Evolutionary conservation across 2,113 vertebrate species (phyloP).

Genomic region (Hymenochirus boettgeri): DNA sequence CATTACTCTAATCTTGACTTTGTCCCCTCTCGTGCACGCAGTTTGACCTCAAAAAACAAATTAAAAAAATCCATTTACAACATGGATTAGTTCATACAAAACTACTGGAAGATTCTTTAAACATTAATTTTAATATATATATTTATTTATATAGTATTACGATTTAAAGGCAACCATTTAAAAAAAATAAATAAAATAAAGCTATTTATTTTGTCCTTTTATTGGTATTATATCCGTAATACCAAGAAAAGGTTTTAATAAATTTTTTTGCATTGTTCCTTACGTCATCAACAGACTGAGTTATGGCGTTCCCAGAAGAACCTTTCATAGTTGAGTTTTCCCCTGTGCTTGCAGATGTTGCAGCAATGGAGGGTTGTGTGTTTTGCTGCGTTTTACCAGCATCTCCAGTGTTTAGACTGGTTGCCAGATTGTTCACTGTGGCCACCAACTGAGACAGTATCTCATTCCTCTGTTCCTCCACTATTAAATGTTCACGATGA

Average conservation of each 20-base stretch:
- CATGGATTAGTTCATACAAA: too few relatives aligned
- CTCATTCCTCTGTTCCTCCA: slow-evolving; percentile 20
- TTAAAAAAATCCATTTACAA: too few relatives aligned
- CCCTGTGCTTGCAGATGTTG: background rate
- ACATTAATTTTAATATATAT: too few relatives aligned
- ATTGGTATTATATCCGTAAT: background rate
- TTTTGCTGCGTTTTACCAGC: background rate
- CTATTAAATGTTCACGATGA: slow-evolving; percentile 7
- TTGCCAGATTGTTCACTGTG: slow-evolving; percentile 15
- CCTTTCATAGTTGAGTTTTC: background rate
- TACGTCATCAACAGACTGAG: background rate
- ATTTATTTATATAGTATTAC: too few relatives aligned
- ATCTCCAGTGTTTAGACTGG: background rate
- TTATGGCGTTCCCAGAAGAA: background rate
- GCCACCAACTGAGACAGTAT: slow-evolving; percentile 25
- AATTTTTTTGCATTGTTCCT: background rate
- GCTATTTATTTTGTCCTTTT: slow-evolving; percentile 8
- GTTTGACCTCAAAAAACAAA: too few relatives aligned
- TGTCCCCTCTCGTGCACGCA: too few relatives aligned
- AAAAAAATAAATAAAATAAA: background rate
- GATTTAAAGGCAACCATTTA: too few relatives aligned
- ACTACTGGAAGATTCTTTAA: too few relatives aligned
- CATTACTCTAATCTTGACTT: too few relatives aligned
- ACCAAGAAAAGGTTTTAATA: background rate
- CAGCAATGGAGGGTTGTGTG: background rate